Base-by-base conservation (phyloP, 2,797 vertebrate genomes). In the Takifugu ocellatus region DNA sequence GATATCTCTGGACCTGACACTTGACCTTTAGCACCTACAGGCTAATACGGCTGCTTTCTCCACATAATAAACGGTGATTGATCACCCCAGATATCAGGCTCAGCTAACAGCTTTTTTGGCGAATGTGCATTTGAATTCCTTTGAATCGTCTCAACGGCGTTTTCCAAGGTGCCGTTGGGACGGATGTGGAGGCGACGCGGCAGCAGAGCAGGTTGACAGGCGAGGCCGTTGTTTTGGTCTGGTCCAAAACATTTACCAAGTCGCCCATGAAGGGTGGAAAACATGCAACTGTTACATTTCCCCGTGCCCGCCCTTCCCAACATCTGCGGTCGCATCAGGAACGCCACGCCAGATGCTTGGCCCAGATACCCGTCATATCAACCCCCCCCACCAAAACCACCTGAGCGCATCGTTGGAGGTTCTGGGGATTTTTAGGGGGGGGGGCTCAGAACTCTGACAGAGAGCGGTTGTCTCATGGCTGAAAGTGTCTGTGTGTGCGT, bases 161-260 rank as follows among this genome's bases (percentile, higher is more conserved):
- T 43, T n/a, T 2, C 42, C 42, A n/a, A 2, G 42, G 21, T 21
- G 21, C 21, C 21, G 21, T 21, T 21, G 21, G 21, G 24, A 16
- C 48, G 54, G 25, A 49, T 3, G 5, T 29, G n/a, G 61, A 68
- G 36, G 21, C 44, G 48, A 1, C 46, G 50, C 25, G 49, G 62
- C 51, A 1, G 78, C 6, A 25, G 47, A 74, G 71, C 63, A 10
- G 51, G 70, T 81, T 58, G 79, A 84, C 58, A 58, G 80, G 78
- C 66, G 36, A 77, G 66, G 63, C 42, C 2, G 66, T 70, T 84
- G 80, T 87, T 87, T 79, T 80, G 51, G 82, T 84, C 80, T 79
- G 80, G 65, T 78, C 70, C 65, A 69, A 51, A 79, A 79, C 71
- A 59, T 69, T 80, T 60, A 26, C 2, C 54, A 78, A 78, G 48